Evolutionary conservation across 2,888 invertebrate species (phyloP).

Genomic region (Melinaea marsaeus): DNA sequence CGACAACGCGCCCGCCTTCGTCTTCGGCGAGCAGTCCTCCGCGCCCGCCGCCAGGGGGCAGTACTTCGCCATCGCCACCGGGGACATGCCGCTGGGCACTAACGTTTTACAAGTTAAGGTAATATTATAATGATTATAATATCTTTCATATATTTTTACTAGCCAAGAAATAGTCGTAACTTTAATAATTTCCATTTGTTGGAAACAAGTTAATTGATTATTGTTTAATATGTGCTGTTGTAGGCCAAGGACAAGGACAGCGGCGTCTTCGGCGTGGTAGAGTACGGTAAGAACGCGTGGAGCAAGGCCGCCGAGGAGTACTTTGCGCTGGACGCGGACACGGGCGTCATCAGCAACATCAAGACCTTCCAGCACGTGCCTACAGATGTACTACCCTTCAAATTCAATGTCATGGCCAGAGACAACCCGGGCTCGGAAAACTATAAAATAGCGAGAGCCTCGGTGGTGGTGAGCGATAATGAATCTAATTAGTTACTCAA

Average conservation of each 20-base stretch:
- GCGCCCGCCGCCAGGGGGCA: conserved; percentile 80
- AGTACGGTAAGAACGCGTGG: conserved; percentile 80
- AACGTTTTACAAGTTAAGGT: conserved; percentile 88
- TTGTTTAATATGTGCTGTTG: neutral
- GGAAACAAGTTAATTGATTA: no score
- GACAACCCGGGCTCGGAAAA: conserved; percentile 84
- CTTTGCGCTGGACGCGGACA: conserved; percentile 84
- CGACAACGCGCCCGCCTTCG: conserved; percentile 91
- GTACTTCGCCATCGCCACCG: conserved; percentile 88
- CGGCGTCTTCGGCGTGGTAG: conserved; percentile 87
- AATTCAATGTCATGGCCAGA: conserved; percentile 83
- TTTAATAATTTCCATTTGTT: no score
- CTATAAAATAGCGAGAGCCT: conserved; percentile 80
- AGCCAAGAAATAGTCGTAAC: no score
- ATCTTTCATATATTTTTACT: no score
- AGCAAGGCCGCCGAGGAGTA: conserved; percentile 77
- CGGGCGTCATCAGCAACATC: conserved; percentile 87
- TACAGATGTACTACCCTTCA: conserved; percentile 82
- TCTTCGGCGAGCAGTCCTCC: conserved; percentile 80
- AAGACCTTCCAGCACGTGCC: conserved; percentile 84
- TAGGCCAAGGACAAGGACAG: conserved; percentile 92
- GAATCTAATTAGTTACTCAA: neutral
- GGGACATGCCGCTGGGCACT: conserved; percentile 84
- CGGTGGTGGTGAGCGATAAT: conserved; percentile 78
- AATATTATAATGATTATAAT: conserved; percentile 23